Conservation (phyloP, 1,140 invertebrate species). For the Oscheius sp. region DNA sequence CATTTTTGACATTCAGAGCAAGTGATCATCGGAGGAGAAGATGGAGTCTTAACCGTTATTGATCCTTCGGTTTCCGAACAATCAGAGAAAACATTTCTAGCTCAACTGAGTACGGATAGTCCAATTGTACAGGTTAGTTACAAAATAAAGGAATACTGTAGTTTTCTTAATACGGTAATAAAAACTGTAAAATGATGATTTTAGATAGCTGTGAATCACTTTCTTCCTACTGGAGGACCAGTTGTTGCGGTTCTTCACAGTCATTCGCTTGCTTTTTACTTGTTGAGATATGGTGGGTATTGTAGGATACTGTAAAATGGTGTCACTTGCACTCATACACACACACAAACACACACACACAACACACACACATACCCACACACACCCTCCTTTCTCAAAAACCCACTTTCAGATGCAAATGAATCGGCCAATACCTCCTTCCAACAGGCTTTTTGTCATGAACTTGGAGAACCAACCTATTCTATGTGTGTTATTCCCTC, state of each 20-base stretch:
- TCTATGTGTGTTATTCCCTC: conserved; percentile 16
- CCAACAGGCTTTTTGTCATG: neutral
- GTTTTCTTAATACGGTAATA: too few species aligned
- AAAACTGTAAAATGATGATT: neutral
- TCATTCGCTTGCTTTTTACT: neutral
- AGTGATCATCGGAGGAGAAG: conserved; percentile 14
- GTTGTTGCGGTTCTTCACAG: neutral
- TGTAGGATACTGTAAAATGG: neutral
- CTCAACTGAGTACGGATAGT: neutral
- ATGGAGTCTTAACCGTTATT: conserved; percentile 9
- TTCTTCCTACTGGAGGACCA: neutral
- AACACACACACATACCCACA: too few species aligned
- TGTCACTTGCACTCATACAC: too few species aligned
- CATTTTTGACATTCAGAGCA: conserved; percentile 16
- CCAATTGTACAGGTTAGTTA: neutral
- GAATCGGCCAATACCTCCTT: neutral
- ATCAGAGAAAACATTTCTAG: neutral
- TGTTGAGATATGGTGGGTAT: neutral
- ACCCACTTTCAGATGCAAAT: neutral
- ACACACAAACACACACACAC: too few species aligned
- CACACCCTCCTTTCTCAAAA: too few species aligned
- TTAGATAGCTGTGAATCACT: neutral
- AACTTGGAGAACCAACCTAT: neutral
- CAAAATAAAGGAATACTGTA: neutral
- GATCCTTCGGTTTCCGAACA: neutral